Percentiles rank a stretch among this genome's conserved stretches.
Evolutionary conservation across 2,797 vertebrate species (phyloP).

Genomic region (Eospalax fontanierii): DNA sequence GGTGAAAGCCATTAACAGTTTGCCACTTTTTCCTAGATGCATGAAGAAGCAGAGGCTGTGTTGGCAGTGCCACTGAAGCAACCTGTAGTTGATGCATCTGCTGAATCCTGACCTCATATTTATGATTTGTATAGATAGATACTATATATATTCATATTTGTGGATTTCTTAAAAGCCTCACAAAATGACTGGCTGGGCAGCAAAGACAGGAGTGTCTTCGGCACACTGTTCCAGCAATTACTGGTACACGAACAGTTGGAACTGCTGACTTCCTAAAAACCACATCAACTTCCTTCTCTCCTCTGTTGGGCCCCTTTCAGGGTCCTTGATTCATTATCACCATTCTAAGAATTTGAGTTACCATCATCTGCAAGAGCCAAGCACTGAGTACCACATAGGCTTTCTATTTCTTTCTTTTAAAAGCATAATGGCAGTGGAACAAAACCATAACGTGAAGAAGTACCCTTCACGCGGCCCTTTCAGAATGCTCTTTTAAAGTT

Average conservation of each 20-base stretch:
- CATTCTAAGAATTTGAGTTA: constrained; percentile 89
- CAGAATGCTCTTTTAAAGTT: constrained; percentile 79
- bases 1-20: constrained; percentile 16
- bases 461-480: constrained; percentile 80
- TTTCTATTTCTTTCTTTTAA: constrained; percentile 87
- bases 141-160: constrained; percentile 61
- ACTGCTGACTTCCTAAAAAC: constrained; percentile 83
- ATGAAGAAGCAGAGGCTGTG: constrained; percentile 98
- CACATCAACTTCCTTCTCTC: constrained; percentile 82
- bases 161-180: constrained; percentile 82
- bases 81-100: constrained; percentile 89
- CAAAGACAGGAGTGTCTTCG: constrained; percentile 84
- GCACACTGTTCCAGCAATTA: constrained; percentile 79
- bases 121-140: constrained; percentile 45
- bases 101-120: constrained; percentile 93
- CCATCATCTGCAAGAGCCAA: constrained; percentile 90
- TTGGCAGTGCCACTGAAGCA: constrained; percentile 93
- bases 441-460: constrained; percentile 80
- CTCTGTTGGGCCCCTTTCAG: constrained; percentile 75
- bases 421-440: constrained; percentile 76
- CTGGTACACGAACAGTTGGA: constrained; percentile 87
- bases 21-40: constrained; percentile 92
- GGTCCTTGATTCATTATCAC: constrained; percentile 82
- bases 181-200: constrained; percentile 82
- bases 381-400: constrained; percentile 89